Evolutionary conservation across 2,888 invertebrate species (phyloP).

Genomic region (Stratiomys singularior): DNA sequence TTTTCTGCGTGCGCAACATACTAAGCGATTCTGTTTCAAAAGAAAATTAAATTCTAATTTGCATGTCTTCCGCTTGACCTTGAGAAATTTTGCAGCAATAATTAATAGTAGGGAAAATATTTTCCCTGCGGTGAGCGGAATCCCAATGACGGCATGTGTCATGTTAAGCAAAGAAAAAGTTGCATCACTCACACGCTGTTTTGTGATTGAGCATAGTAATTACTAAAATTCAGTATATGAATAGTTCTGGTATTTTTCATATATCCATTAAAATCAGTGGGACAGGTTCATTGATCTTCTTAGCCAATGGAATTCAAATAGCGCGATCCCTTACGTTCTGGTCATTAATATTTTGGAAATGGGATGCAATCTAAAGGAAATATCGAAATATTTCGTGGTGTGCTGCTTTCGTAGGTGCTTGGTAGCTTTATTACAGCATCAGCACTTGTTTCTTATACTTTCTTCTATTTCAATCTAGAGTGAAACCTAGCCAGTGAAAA

Average conservation of each 20-base stretch:
- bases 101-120: constrained; percentile 16
- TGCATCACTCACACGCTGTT: background rate
- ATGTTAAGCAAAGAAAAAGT: background rate
- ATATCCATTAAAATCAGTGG: background rate
- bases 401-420: too few relatives aligned
- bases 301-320: background rate
- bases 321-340: too few relatives aligned
- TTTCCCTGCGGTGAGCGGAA: background rate
- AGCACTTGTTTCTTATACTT: too few relatives aligned
- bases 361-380: too few relatives aligned
- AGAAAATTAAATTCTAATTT: constrained; percentile 38
- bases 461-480: too few relatives aligned
- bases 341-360: too few relatives aligned
- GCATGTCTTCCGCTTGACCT: constrained; percentile 41
- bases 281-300: background rate
- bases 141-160: background rate
- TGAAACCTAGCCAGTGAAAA: too few relatives aligned
- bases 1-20: too few relatives aligned
- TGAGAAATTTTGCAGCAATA: constrained; percentile 27
- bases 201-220: background rate
- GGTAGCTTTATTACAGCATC: too few relatives aligned
- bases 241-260: background rate
- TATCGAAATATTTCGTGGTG: too few relatives aligned
- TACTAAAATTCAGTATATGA: background rate
- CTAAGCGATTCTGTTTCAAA: background rate